Conservation (phyloP, 2,888 invertebrate species). For the Drosophila cognata region DNA sequence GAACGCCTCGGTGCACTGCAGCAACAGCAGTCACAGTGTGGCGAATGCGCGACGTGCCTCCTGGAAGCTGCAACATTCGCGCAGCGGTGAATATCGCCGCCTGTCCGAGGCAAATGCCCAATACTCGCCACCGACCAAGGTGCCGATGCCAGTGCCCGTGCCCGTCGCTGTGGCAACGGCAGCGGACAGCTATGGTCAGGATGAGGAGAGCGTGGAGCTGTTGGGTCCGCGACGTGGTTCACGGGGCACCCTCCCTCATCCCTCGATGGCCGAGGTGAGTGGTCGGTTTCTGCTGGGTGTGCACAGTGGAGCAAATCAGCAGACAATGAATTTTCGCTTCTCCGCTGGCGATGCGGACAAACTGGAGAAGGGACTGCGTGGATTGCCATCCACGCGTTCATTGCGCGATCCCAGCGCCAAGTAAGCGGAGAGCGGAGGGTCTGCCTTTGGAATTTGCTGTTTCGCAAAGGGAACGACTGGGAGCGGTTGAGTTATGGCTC, state of each 20-base stretch:
- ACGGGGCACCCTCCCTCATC: slow-evolving; percentile 28
- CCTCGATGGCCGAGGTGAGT: slow-evolving; percentile 40
- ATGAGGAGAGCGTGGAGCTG: slow-evolving; percentile 69
- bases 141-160: slow-evolving; percentile 38
- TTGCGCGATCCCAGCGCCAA: slow-evolving; percentile 85
- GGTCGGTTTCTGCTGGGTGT: slow-evolving; percentile 62
- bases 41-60: slow-evolving; percentile 76
- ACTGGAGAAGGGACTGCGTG: slow-evolving; percentile 86
- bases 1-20: slow-evolving; percentile 69
- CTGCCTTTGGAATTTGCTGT: slow-evolving; percentile 4
- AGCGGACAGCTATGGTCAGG: slow-evolving; percentile 41
- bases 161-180: slow-evolving; percentile 42
- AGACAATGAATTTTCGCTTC: slow-evolving; percentile 86
- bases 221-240: slow-evolving; percentile 64
- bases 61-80: slow-evolving; percentile 79
- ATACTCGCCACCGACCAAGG: slow-evolving; percentile 66
- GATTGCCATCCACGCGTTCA: slow-evolving; percentile 88
- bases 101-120: slow-evolving; percentile 77
- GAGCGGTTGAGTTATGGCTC: slow-evolving; percentile 1
- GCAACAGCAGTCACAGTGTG: slow-evolving; percentile 63
- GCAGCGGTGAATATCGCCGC: slow-evolving; percentile 80
- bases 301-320: slow-evolving; percentile 32
- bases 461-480: not conserved
- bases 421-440: slow-evolving; percentile 30
- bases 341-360: slow-evolving; percentile 90